A percentile compares a stretch with the other conserved stretches of the same genome.
These are phyloP conservation scores for Zaprionus bogoriensis DNA, from an alignment of 2,888 invertebrate species.

Conservation along the genomic window DNA sequence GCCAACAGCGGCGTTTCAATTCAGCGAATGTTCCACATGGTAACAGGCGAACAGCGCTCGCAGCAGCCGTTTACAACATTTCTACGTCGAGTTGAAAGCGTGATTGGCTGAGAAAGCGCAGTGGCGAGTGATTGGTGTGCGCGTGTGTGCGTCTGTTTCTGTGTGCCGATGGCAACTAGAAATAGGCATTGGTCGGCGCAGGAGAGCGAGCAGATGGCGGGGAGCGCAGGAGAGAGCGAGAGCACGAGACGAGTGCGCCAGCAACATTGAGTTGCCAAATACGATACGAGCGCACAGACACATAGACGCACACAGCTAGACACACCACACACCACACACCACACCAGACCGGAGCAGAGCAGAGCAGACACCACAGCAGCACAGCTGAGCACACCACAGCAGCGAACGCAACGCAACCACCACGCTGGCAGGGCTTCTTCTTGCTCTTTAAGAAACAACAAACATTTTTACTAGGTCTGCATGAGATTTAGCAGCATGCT, in stretches of 20 bases:
- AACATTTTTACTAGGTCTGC: conserved; percentile 83
- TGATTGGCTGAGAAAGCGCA: conserved; percentile 69
- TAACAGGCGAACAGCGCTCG: conserved; percentile 75
- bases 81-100: conserved; percentile 59
- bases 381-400: conserved; percentile 22
- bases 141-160: conserved; percentile 36
- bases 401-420: background rate
- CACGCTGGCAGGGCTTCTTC: conserved; percentile 59
- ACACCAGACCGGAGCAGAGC: background rate
- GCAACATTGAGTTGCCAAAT: conserved; percentile 38
- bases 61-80: conserved; percentile 65
- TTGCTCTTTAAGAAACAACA: conserved; percentile 82
- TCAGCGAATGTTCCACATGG: conserved; percentile 83
- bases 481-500: conserved; percentile 76
- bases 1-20: conserved; percentile 79
- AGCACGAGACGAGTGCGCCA: conserved; percentile 9
- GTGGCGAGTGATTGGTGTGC: conserved; percentile 49
- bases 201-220: background rate
- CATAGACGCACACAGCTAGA: too few species aligned
- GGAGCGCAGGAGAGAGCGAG: background rate
- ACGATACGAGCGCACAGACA: background rate
- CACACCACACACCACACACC: too few species aligned
- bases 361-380: too few species aligned
- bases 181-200: background rate
- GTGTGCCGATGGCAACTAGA: conserved; percentile 15